Base-by-base conservation (phyloP, 2,113 vertebrate genomes). In the Solenodon paradoxus region DNA sequence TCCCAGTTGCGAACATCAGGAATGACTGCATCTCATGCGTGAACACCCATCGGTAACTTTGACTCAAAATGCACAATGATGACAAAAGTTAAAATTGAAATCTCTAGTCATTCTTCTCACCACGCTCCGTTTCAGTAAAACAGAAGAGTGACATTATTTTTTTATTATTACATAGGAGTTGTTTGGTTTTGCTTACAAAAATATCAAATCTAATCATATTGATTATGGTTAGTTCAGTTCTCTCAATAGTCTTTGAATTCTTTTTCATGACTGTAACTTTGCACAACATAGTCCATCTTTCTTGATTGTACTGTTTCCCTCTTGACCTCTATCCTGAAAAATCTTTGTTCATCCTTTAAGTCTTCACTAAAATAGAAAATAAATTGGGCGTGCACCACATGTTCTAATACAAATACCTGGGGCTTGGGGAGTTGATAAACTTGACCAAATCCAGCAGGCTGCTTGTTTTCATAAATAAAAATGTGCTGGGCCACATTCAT, bases 131-230 rank as follows among this genome's bases (percentile, higher is more conserved):
- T n/a, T 7, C n/a, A 24, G 38, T 74, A 66, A 91, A 64, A 49
- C 6, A 53, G 10, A 79, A 85, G 55, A 80, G 7, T 57, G 51
- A 6, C 45, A 64, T 20, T 59, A 45, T 57, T 45, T 72, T 87
- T 45, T 72, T 87, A 47, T 69, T 69, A 77, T 59, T 66, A 57
- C 49, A 35, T 5, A 85, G 28, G 26, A 77, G 19, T 9, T 66
- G 15, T 49, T 94, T 92, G 72, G n/a, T 49, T 69, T 74, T 55
- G 35, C n/a, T n/a, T n/a, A n/a, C n/a, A n/a, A n/a, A 92, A 92
- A 90, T n/a, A 49, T 3, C 2, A 49, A 40, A 11, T 85, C 26
- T 86, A 90, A 66, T 11, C 35, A 40, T 38, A 78, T 74, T 74
- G 68, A 79, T 42, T 72, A 61, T 5, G 28, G 51, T 92, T 82